A percentile compares a stretch with the other conserved stretches of the same genome.
phyloP scores from a whole-genome alignment of 2,113 vertebrate genomes.

The Campylomormyrus tamandua region DNA sequence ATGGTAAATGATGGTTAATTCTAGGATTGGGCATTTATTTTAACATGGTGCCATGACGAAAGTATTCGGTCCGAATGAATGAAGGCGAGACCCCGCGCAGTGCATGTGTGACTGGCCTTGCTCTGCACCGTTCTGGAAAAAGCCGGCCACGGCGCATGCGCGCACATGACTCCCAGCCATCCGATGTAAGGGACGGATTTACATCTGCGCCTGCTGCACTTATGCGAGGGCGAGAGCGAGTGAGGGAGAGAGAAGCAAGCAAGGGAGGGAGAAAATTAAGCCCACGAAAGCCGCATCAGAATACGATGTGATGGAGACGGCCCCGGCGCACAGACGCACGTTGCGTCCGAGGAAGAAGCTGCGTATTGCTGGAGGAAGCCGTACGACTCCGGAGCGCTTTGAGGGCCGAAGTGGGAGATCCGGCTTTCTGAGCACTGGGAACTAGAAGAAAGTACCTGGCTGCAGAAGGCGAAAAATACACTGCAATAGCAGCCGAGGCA shows the following conservation, averaged over 20 bases:
- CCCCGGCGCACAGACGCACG: not conserved
- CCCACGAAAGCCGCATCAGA: not conserved
- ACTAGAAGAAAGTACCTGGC: conserved; percentile 33
- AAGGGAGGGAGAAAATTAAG: not conserved
- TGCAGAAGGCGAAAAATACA: conserved; percentile 28
- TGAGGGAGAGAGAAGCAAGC: conserved; percentile 32
- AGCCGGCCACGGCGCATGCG: conserved; percentile 56
- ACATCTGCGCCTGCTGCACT: conserved; percentile 49
- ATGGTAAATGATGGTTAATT: not conserved
- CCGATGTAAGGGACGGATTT: conserved; percentile 48
- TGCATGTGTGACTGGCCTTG: conserved; percentile 15
- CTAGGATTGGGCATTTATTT: not conserved
- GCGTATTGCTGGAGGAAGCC: conserved; percentile 4
- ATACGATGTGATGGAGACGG: conserved; percentile 7
- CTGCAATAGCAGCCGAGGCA: not conserved
- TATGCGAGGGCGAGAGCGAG: conserved; percentile 30
- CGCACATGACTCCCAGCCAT: conserved; percentile 59
- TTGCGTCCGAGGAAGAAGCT: conserved; percentile 19
- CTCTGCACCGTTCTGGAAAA: conserved; percentile 11
- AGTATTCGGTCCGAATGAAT: not conserved
- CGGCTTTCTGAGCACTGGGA: conserved; percentile 26
- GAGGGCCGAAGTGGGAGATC: conserved; percentile 39
- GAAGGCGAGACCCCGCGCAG: not conserved
- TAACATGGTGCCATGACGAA: not conserved
- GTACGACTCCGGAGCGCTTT: conserved; percentile 25